Percentiles rank a stretch among this genome's conserved stretches.
These are phyloP conservation scores for Aproaerema taeniolella DNA, from an alignment of 2,888 invertebrate genomes.

Conservation along the genomic window DNA sequence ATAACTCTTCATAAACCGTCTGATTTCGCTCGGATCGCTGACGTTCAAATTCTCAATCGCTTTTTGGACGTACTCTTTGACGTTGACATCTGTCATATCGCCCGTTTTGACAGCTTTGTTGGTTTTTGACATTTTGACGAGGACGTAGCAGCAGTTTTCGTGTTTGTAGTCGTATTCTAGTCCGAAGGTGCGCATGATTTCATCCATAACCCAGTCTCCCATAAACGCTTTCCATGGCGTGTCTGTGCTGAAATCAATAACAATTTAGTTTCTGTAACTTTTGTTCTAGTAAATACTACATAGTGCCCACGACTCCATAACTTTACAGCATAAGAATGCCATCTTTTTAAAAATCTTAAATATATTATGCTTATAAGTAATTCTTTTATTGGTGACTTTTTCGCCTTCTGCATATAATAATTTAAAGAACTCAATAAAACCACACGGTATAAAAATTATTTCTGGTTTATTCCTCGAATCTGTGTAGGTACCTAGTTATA, in stretches of 20 bases:
- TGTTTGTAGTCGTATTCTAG: constrained; percentile 80
- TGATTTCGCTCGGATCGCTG: constrained; percentile 83
- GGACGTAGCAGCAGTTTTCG: constrained; percentile 86
- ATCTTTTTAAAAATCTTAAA: too few species aligned
- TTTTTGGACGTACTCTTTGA: constrained; percentile 81
- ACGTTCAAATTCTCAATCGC: constrained; percentile 80
- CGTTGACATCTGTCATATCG: constrained; percentile 72
- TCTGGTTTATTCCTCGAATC: too few species aligned
- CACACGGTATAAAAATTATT: too few species aligned
- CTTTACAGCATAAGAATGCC: too few species aligned
- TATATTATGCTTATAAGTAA: too few species aligned
- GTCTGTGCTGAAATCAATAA: constrained; percentile 67
- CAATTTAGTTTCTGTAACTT: too few species aligned
- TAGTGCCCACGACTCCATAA: too few species aligned
- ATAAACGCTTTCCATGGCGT: constrained; percentile 93
- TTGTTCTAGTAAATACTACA: too few species aligned
- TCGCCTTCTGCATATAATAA: too few species aligned
- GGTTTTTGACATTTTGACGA: constrained; percentile 80
- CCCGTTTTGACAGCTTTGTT: constrained; percentile 82
- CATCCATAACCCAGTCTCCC: constrained; percentile 89
- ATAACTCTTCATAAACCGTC: constrained; percentile 87
- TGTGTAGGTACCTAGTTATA: too few species aligned
- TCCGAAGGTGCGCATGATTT: constrained; percentile 88
- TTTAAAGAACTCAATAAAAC: too few species aligned
- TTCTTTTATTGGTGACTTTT: too few species aligned